Percentiles rank a stretch among this genome's conserved stretches.
Evolutionary conservation across 2,888 invertebrate genomes (phyloP).

Genomic region (Tricholauxania praeusta): DNA sequence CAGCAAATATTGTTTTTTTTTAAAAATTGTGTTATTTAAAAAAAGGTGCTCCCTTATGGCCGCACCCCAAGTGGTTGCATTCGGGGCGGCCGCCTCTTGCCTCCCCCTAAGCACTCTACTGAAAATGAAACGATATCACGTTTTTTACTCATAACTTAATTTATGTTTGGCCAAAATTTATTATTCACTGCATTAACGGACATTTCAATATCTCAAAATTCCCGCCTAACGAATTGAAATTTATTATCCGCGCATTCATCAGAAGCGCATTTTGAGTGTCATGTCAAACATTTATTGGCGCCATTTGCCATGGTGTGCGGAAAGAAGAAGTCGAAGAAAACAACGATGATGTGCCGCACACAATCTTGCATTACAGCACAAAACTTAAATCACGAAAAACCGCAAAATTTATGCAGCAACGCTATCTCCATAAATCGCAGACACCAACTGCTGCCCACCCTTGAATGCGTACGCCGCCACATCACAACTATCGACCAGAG

Average conservation of each 20-base stretch:
- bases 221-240: slow-evolving; percentile 4
- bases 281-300: slow-evolving; percentile 36
- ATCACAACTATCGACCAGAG: background rate
- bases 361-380: background rate
- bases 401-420: slow-evolving; percentile 6
- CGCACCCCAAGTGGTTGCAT: too few species aligned
- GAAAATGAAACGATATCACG: too few species aligned
- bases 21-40: too few species aligned
- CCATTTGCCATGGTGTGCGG: slow-evolving; percentile 18
- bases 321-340: background rate
- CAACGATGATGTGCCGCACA: background rate
- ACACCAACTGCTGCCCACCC: background rate
- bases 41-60: too few species aligned
- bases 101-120: too few species aligned
- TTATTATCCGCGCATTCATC: slow-evolving; percentile 18
- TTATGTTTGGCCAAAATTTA: background rate
- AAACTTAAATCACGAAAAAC: background rate
- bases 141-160: background rate
- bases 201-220: slow-evolving; percentile 4
- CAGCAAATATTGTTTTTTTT: too few species aligned
- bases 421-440: slow-evolving; percentile 12
- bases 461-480: background rate
- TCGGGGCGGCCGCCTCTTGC: too few species aligned
- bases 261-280: slow-evolving; percentile 25
- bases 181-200: background rate